phyloP scores from a whole-genome alignment of 1,140 invertebrate genomes.

The Trachymyrmex septentrionalis region DNA sequence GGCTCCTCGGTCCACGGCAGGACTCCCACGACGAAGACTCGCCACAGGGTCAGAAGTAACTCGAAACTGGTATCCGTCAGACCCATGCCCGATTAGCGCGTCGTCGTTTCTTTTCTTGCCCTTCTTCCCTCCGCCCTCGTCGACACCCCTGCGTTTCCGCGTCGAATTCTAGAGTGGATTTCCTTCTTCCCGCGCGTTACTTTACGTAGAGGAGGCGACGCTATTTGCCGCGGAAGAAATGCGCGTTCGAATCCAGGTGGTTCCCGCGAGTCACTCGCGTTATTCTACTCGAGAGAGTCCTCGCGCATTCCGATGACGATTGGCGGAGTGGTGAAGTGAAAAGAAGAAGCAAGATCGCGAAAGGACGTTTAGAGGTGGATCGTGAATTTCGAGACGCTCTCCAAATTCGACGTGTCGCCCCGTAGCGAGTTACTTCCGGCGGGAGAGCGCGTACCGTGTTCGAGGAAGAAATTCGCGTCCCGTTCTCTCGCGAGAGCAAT shows the following conservation, averaged over 20 bases:
- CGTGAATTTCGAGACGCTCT: not conserved
- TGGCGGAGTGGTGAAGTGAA: not conserved
- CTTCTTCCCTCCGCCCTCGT: not conserved
- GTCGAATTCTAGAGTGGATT: not conserved
- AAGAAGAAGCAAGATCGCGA: not conserved
- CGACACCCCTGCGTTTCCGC: not conserved
- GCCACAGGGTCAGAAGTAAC: constrained; percentile 87
- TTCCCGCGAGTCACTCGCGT: not conserved
- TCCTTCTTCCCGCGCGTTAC: not conserved
- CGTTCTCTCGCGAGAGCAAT: constrained; percentile 22
- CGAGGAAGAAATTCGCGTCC: not conserved
- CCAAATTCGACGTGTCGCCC: not conserved
- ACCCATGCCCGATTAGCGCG: constrained; percentile 83
- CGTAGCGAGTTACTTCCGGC: not conserved
- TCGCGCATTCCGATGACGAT: not conserved
- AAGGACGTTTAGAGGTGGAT: not conserved
- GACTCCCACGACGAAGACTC: constrained; percentile 80
- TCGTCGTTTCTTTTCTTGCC: constrained; percentile 8
- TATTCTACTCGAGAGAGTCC: not conserved
- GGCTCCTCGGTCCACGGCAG: constrained; percentile 72
- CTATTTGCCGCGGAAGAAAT: not conserved
- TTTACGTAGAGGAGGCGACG: not conserved
- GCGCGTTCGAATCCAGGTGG: not conserved
- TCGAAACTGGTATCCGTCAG: constrained; percentile 87
- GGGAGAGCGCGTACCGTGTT: not conserved